phyloP scores from a whole-genome alignment of 1,140 invertebrate genomes.

The Drosophila melanica region DNA sequence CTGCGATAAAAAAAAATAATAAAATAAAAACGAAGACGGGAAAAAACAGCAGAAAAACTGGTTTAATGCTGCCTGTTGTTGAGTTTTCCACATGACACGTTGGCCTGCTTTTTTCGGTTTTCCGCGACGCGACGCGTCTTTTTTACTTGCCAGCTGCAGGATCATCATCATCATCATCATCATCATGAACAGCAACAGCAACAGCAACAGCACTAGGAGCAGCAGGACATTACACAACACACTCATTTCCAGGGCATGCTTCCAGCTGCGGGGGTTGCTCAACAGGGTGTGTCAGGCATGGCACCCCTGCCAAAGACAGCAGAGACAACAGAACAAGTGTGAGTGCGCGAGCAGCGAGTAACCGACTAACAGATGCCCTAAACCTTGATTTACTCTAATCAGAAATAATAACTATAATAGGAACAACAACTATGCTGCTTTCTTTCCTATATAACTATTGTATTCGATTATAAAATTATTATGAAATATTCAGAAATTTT shows the following conservation, averaged over 20 bases:
- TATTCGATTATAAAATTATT: no score
- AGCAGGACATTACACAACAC: slow-evolving; percentile 37
- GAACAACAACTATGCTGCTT: no score
- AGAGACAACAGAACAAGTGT: neutral
- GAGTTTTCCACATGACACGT: slow-evolving; percentile 68
- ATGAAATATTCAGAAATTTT: no score
- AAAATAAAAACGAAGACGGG: neutral
- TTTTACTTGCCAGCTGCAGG: slow-evolving; percentile 20
- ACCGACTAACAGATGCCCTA: neutral
- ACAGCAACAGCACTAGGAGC: neutral
- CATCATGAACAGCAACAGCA: neutral
- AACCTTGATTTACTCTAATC: no score
- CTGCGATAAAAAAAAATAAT: slow-evolving; percentile 17
- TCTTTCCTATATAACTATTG: no score
- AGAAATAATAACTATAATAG: no score
- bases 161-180: slow-evolving; percentile 1
- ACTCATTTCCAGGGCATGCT: slow-evolving; percentile 34
- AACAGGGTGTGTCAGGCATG: slow-evolving; percentile 36
- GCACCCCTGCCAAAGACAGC: neutral
- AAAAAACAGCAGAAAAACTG: slow-evolving; percentile 52
- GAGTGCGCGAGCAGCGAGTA: no score
- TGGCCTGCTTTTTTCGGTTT: slow-evolving; percentile 65
- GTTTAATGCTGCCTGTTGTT: slow-evolving; percentile 63
- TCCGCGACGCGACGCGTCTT: slow-evolving; percentile 15
- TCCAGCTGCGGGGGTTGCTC: slow-evolving; percentile 31